These are phyloP conservation scores for Hemiscyllium ocellatum DNA, from an alignment of 2,113 vertebrate genomes.

Conservation along the genomic window DNA sequence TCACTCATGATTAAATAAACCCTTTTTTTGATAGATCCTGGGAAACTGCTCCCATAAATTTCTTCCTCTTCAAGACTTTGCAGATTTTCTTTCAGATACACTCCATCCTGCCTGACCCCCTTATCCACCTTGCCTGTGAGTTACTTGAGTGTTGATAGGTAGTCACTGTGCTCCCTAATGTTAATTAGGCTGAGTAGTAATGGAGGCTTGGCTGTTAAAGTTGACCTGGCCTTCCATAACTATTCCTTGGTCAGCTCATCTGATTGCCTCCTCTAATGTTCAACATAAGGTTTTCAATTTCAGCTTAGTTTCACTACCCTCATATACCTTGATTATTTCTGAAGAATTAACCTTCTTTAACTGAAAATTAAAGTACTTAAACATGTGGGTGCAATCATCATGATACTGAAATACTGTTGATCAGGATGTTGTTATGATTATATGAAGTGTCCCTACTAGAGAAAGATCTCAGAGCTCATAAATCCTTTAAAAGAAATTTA, in stretches of 20 bases:
- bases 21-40: background rate
- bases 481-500: background rate
- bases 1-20: too few relatives aligned
- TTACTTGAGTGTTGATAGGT: background rate
- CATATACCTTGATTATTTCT: background rate
- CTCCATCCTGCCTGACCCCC: too few relatives aligned
- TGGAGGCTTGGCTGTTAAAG: background rate
- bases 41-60: background rate
- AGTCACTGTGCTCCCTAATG: too few relatives aligned
- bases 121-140: background rate
- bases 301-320: background rate
- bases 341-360: background rate
- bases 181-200: background rate
- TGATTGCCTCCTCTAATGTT: background rate
- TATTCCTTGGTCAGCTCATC: background rate
- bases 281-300: background rate
- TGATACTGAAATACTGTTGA: background rate
- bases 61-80: too few relatives aligned
- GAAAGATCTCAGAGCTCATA: background rate
- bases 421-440: background rate
- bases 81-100: too few relatives aligned
- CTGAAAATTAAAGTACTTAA: background rate
- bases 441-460: background rate
- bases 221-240: background rate
- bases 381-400: background rate